These are phyloP conservation scores for Dasypogon diadema DNA, from an alignment of 2,888 invertebrate genomes.

Conservation along the genomic window DNA sequence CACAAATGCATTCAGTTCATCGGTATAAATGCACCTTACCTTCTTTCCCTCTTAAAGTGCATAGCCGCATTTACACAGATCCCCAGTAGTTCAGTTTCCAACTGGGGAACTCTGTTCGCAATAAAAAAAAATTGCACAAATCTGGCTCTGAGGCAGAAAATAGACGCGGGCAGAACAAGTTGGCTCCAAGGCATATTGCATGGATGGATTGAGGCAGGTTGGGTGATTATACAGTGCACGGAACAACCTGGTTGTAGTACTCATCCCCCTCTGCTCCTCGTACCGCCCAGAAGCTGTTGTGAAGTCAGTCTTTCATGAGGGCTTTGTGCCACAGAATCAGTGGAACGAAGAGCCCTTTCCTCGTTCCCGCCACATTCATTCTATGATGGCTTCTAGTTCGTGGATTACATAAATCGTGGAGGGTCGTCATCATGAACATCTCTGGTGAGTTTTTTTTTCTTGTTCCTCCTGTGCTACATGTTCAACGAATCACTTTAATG, in stretches of 20 bases:
- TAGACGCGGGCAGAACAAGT: slow-evolving; percentile 15
- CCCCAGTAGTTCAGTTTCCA: slow-evolving; percentile 49
- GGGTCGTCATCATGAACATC: slow-evolving; percentile 47
- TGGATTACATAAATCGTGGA: slow-evolving; percentile 50
- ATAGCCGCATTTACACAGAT: slow-evolving; percentile 46
- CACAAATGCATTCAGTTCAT: neutral
- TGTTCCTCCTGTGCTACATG: neutral
- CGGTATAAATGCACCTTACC: slow-evolving; percentile 17
- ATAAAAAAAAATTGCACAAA: slow-evolving; percentile 36
- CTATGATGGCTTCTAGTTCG: slow-evolving; percentile 4
- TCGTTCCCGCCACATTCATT: neutral
- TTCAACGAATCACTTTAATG: slow-evolving; percentile 30
- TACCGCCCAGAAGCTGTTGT: neutral
- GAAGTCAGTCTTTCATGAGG: slow-evolving; percentile 36
- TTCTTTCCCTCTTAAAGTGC: slow-evolving; percentile 43
- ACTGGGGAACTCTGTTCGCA: slow-evolving; percentile 26
- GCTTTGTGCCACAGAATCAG: slow-evolving; percentile 53
- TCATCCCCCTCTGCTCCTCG: neutral
- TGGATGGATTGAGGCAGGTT: slow-evolving; percentile 33
- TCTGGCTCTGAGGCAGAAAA: slow-evolving; percentile 26
- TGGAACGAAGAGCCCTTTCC: slow-evolving; percentile 44
- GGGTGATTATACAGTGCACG: slow-evolving; percentile 37
- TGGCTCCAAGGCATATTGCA: neutral
- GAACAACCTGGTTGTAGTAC: slow-evolving; percentile 24
- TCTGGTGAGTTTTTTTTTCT: slow-evolving; percentile 31